phyloP scores from a whole-genome alignment of 2,797 vertebrate genomes.

The Acridotheres tristis region DNA sequence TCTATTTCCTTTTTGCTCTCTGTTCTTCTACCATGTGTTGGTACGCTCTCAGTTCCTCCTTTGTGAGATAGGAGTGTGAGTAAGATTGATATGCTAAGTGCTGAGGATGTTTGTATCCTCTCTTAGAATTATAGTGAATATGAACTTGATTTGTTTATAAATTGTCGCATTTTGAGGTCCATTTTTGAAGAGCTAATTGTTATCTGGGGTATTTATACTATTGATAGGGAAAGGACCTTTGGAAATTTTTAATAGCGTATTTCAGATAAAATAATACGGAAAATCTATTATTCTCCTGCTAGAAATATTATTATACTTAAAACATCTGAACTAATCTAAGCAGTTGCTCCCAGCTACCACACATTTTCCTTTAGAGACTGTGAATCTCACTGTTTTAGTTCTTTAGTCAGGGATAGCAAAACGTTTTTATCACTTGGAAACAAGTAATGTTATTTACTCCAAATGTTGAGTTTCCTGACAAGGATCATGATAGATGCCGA shows the following conservation, averaged over 20 bases:
- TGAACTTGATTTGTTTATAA: not conserved
- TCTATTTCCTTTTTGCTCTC: not conserved
- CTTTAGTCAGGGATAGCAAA: not conserved
- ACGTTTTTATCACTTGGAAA: not conserved
- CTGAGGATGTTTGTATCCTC: not conserved
- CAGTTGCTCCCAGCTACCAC: not conserved
- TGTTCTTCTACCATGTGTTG: not conserved
- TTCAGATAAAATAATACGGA: not conserved
- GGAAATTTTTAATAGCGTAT: not conserved
- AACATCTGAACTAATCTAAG: not conserved
- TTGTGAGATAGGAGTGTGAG: not conserved
- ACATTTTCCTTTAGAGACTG: not conserved
- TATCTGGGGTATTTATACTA: not conserved
- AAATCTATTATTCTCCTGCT: not conserved
- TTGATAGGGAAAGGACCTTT: not conserved
- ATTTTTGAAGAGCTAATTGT: not conserved
- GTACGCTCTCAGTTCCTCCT: not conserved
- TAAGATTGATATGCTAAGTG: not conserved
- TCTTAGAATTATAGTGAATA: not conserved
- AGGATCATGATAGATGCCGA: not conserved
- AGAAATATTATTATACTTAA: not conserved
- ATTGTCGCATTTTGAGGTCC: not conserved
- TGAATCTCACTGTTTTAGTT: not conserved
- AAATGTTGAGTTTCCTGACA: not conserved
- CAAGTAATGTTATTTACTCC: not conserved